phyloP scores from a whole-genome alignment of 1,140 invertebrate species.

The Drosophila kohkoa region DNA sequence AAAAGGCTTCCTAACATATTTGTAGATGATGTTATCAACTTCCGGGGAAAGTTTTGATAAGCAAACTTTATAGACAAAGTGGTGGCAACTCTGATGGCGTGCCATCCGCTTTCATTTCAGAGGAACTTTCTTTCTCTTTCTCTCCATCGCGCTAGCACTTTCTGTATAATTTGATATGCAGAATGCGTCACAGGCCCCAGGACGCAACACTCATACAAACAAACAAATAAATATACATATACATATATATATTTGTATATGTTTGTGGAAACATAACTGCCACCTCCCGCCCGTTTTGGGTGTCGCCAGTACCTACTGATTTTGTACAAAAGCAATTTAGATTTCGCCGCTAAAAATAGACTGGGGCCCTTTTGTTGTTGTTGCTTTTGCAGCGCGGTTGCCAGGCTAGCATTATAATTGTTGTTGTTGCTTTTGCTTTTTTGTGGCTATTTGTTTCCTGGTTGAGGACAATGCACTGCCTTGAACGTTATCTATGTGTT shows the following conservation, averaged over 20 bases:
- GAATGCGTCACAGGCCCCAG: slow-evolving; percentile 27
- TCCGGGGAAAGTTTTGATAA: not conserved
- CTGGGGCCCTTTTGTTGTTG: slow-evolving; percentile 43
- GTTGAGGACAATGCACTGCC: slow-evolving; percentile 79
- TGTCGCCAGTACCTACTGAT: slow-evolving; percentile 20
- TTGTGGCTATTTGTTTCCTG: slow-evolving; percentile 52
- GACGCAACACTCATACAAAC: slow-evolving; percentile 2
- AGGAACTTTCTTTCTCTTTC: slow-evolving; percentile 4
- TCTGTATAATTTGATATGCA: slow-evolving; percentile 29
- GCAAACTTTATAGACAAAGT: not conserved
- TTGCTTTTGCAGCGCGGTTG: slow-evolving; percentile 48
- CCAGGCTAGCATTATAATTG: slow-evolving; percentile 46
- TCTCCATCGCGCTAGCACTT: not conserved
- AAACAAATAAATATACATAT: not conserved
- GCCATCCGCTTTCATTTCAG: slow-evolving; percentile 7
- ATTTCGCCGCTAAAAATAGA: slow-evolving; percentile 68
- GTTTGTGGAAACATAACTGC: slow-evolving; percentile 36
- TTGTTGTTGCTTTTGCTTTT: slow-evolving; percentile 13
- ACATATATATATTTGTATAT: slow-evolving; percentile 1
- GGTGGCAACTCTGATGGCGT: slow-evolving; percentile 15
- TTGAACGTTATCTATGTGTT: slow-evolving; percentile 54
- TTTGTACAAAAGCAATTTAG: slow-evolving; percentile 49
- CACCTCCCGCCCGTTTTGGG: not conserved
- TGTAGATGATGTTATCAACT: too few relatives aligned
- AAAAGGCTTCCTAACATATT: not conserved